phyloP scores from a whole-genome alignment of 2,888 invertebrate genomes.

The Philhelius pedissequus region DNA sequence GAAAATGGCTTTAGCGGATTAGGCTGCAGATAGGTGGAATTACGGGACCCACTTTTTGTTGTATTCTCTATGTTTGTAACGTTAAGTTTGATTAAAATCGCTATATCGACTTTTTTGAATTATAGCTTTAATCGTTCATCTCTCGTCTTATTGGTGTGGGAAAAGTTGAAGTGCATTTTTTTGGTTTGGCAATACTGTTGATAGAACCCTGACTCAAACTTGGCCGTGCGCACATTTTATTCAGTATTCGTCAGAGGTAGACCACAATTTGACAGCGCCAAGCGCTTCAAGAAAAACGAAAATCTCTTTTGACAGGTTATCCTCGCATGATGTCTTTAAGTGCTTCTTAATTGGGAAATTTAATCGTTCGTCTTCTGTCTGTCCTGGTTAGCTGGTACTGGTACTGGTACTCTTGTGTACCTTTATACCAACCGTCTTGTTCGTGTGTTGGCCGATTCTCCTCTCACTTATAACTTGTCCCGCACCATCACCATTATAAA shows the following conservation, averaged over 20 bases:
- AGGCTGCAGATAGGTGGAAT: too few species aligned
- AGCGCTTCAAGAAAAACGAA: conserved; percentile 66
- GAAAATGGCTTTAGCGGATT: too few species aligned
- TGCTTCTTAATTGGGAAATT: conserved; percentile 69
- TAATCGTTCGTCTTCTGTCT: conserved; percentile 61
- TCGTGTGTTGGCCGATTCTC: background rate
- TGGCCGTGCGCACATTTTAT: conserved; percentile 45
- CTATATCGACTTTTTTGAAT: too few species aligned
- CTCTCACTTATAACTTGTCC: background rate
- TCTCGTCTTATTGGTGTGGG: too few species aligned
- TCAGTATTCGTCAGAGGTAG: conserved; percentile 65
- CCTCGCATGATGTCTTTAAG: conserved; percentile 67
- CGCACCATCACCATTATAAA: conserved; percentile 37
- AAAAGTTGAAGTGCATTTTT: background rate
- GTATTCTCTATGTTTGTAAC: too few species aligned
- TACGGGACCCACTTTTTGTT: too few species aligned
- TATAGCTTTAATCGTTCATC: too few species aligned
- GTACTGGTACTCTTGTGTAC: conserved; percentile 11
- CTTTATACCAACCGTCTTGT: background rate
- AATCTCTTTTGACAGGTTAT: conserved; percentile 67
- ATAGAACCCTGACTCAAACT: background rate
- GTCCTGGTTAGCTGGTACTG: conserved; percentile 30
- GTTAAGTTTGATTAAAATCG: too few species aligned
- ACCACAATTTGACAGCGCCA: conserved; percentile 66
- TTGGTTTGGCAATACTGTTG: background rate